Base-by-base conservation (phyloP, 1,140 invertebrate genomes). In the Drosophila subobscura region DNA sequence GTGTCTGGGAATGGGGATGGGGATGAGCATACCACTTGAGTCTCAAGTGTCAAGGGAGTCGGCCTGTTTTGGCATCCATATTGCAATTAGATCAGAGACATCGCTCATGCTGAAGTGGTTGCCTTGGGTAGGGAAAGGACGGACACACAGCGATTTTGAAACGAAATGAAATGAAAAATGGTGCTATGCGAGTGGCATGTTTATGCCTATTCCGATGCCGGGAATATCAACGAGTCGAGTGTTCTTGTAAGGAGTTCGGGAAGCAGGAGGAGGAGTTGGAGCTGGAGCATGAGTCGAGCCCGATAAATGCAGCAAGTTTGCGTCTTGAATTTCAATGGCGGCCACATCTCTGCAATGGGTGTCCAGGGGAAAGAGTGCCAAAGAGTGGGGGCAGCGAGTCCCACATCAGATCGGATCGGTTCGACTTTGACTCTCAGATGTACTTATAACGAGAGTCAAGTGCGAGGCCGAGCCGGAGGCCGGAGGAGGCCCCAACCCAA, bases 281-380 rank as follows among this genome's bases (percentile, higher is more conserved):
- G 57, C 10, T 20, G 41, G 40, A 47, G 22, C 33, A 25, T 53
- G 37, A 65, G 60, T 49, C 70, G 37, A 60, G 75, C 60, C 77
- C 79, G 77, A 89, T 78, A 80, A 85, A 89, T 81, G 77, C 80
- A 81, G 86, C 78, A 89, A 81, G 86, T 77, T 89, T 89, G 85
- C 75, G 80, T 84, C 42, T 89, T 86, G 85, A 89, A 89, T 89
- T 81, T 86, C 85, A 89, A 89, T 89, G 80, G 80, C 79, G 49
- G 50, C 49, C 60, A 58, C 49, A 72, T 63, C 60, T 33, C 53
- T 20, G 50, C 65, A 57, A 76, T 86, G 81, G 80, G 64, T 85
- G 80, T 71, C 80, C 54, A 75, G 71, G 72, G 76, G 49, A 70
- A 68, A 20, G 25, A 51, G 14, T 47, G 29, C 27, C 47, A 41